These are phyloP conservation scores for Syndactyla subalaris DNA, from an alignment of 2,797 vertebrate species.

Conservation along the genomic window DNA sequence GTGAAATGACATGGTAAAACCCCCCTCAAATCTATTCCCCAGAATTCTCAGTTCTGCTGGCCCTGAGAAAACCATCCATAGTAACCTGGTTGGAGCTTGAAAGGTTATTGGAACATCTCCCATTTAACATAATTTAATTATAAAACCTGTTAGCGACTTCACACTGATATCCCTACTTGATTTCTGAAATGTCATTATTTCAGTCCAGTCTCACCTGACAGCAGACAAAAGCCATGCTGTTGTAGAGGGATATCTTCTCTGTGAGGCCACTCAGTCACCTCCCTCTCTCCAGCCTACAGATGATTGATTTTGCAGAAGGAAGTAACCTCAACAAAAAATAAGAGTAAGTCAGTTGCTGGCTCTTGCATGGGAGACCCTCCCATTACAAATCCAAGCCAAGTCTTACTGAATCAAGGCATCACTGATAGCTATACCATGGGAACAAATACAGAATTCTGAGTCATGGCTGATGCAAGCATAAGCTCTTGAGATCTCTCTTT, in stretches of 20 bases:
- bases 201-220: background rate
- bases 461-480: background rate
- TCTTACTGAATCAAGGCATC: background rate
- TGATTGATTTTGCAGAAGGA: background rate
- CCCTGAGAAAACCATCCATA: background rate
- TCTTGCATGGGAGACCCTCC: background rate
- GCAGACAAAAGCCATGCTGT: background rate
- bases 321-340: background rate
- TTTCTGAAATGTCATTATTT: background rate
- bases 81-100: background rate
- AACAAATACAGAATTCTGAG: background rate
- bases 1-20: background rate
- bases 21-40: fast-evolving
- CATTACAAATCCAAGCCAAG: background rate
- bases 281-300: background rate
- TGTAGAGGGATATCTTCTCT: background rate
- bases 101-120: background rate
- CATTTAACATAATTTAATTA: background rate
- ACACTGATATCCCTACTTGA: background rate
- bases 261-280: background rate
- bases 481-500: background rate
- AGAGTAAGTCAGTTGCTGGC: background rate
- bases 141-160: background rate
- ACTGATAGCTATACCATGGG: background rate
- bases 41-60: background rate